These are phyloP conservation scores for Stichopus horrens DNA, from an alignment of 53 echinoderm and acorn worm species.

Conservation along the genomic window DNA sequence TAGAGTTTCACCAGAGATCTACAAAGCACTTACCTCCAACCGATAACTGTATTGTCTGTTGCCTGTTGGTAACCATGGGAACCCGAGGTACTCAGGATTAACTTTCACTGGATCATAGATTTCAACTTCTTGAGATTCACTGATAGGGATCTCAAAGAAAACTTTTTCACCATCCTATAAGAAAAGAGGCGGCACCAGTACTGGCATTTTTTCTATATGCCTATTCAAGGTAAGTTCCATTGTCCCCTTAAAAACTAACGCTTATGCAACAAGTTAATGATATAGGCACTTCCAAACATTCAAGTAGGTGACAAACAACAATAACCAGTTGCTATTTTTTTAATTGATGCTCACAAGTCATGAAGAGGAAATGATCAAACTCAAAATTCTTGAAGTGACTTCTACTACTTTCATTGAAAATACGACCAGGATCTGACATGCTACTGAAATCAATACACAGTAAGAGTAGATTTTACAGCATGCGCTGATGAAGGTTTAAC, in stretches of 20 bases:
- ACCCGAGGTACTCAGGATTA: slow-evolving; percentile 68
- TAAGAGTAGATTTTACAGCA: no score
- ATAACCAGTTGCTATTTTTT: no score
- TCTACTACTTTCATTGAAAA: no score
- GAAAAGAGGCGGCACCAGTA: not conserved
- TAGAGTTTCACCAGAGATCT: no score
- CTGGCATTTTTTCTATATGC: not conserved
- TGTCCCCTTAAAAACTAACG: not conserved
- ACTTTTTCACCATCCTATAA: slow-evolving; percentile 77
- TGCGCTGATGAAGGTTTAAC: no score
- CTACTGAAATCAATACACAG: no score
- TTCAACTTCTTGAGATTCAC: slow-evolving; percentile 83
- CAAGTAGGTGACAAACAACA: no score
- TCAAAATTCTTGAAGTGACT: no score
- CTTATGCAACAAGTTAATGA: not conserved
- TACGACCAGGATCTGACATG: no score
- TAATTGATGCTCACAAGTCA: no score
- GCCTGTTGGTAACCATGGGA: slow-evolving; percentile 60
- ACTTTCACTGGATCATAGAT: slow-evolving; percentile 87
- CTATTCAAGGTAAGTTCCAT: not conserved
- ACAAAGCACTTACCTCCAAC: slow-evolving; percentile 60
- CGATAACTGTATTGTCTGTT: slow-evolving; percentile 76
- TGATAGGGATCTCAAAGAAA: slow-evolving; percentile 75
- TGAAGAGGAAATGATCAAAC: no score
- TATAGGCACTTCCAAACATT: not conserved